These are phyloP conservation scores for Coregonus clupeaformis DNA, from an alignment of 2,113 vertebrate species.

Conservation along the genomic window DNA sequence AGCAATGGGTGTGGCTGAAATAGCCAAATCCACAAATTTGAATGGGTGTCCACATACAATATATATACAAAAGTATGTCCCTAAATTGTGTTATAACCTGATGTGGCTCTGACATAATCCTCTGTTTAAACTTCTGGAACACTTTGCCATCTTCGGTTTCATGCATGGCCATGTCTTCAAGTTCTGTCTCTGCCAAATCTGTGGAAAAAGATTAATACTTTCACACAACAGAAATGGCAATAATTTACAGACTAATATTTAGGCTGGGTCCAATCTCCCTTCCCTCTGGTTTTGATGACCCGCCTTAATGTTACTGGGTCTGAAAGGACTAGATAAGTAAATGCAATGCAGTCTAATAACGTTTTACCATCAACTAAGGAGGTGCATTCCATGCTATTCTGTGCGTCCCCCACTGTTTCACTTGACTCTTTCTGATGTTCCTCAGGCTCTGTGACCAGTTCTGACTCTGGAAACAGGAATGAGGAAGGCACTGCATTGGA, in stretches of 20 bases:
- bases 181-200: slow-evolving; percentile 66
- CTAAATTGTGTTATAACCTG: no score
- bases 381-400: slow-evolving; percentile 43
- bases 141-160: slow-evolving; percentile 79
- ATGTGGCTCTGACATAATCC: slow-evolving; percentile 76
- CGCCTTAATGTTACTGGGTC: neutral
- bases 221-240: no score
- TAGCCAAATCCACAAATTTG: no score
- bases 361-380: slow-evolving; percentile 16
- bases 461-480: slow-evolving; percentile 86
- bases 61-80: no score
- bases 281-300: neutral
- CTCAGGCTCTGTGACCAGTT: slow-evolving; percentile 84
- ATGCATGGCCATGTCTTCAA: slow-evolving; percentile 82
- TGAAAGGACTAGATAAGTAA: no score
- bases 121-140: slow-evolving; percentile 80
- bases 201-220: neutral
- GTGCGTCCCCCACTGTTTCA: slow-evolving; percentile 23
- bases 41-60: no score
- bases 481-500: slow-evolving; percentile 6
- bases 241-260: no score
- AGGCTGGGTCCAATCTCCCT: neutral
- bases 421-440: slow-evolving; percentile 52
- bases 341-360: neutral
- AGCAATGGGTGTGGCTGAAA: no score